Evolutionary conservation across 2,888 invertebrate genomes (phyloP), one percentile per base, ranked within the genome.

Genomic region (Timema podura): DNA sequence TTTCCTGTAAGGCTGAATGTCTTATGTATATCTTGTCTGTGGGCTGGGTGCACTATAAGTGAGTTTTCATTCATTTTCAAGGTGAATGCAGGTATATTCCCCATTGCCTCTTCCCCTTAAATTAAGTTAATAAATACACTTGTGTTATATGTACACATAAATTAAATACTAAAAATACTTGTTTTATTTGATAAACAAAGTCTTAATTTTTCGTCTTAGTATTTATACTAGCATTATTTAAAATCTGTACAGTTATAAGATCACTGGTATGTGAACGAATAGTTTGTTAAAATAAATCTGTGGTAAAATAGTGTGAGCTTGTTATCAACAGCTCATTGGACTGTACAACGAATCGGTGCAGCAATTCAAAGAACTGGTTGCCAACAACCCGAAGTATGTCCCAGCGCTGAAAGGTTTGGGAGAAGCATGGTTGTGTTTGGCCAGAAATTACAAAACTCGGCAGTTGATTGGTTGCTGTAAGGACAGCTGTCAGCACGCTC

Each of bases 371-470:
- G 79, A 81, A 16, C 83, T 93, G 68, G 80, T 92, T 9, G 75
- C 79, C 2, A 79, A 81, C 8, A 83, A 87, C 75, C 83, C 86
- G 3, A 81, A 84, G 70, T 90, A 90, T 77, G 82, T 91, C 8
- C 89, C 90, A 1, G 91, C 90, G 2, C 79, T 93, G 16, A 92
- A 93, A 82, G 95, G 95, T 30, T 83, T 93, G 67, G 89, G 92
- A 3, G 94, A 95, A 81, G 90, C 93, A 0, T 90, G 90, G 81
- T 83, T 94, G 72, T 86, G 87, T 72, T 82, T 91, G 76, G 92
- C 93, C 0, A 87, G 84, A 74, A 87, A 88, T 75, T 86, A 90
- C 76, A 83, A 87, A 65, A 77, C 80, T 47, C 86, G 88, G 69
- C 91, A 91, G 79, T 83, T 92, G 68, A 84, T 90, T 78, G 92